Conservation (phyloP, 2,888 invertebrate species). For the Cataglyphis cursor region DNA sequence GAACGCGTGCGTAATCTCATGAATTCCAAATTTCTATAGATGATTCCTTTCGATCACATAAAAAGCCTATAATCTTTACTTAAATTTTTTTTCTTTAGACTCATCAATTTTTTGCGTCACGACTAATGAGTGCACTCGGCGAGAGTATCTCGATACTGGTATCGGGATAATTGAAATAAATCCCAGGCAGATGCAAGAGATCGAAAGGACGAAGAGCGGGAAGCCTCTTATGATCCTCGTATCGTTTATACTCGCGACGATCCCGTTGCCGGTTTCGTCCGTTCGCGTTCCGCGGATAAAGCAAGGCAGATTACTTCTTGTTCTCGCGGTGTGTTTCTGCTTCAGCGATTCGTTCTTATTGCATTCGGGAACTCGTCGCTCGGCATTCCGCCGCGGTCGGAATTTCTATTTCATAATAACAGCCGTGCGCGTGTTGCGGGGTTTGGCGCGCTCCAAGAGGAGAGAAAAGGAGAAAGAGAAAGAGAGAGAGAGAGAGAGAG, state of each 20-base stretch:
- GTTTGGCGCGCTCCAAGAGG: slow-evolving; percentile 21
- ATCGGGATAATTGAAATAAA: slow-evolving; percentile 40
- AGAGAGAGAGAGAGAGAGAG: slow-evolving; percentile 12
- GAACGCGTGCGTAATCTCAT: too few species aligned
- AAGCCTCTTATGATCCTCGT: background rate
- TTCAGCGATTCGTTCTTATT: slow-evolving; percentile 71
- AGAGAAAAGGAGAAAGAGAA: slow-evolving; percentile 4
- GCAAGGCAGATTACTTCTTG: slow-evolving; percentile 63
- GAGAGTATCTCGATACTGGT: background rate
- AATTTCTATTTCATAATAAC: slow-evolving; percentile 81
- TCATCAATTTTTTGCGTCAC: slow-evolving; percentile 8
- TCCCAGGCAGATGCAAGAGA: slow-evolving; percentile 3
- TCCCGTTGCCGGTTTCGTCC: background rate
- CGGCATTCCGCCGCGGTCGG: slow-evolving; percentile 79
- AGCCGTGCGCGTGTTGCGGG: slow-evolving; percentile 48
- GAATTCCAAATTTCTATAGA: background rate
- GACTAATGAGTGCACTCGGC: slow-evolving; percentile 10
- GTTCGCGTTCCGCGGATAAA: slow-evolving; percentile 45
- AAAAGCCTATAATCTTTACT: background rate
- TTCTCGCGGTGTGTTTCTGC: slow-evolving; percentile 48
- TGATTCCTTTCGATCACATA: background rate
- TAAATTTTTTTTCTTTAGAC: background rate
- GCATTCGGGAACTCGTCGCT: slow-evolving; percentile 79
- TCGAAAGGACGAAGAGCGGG: background rate
- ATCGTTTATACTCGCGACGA: slow-evolving; percentile 24